phyloP scores from a whole-genome alignment of 2,888 invertebrate species.

The Lepidochrysops patricia region DNA sequence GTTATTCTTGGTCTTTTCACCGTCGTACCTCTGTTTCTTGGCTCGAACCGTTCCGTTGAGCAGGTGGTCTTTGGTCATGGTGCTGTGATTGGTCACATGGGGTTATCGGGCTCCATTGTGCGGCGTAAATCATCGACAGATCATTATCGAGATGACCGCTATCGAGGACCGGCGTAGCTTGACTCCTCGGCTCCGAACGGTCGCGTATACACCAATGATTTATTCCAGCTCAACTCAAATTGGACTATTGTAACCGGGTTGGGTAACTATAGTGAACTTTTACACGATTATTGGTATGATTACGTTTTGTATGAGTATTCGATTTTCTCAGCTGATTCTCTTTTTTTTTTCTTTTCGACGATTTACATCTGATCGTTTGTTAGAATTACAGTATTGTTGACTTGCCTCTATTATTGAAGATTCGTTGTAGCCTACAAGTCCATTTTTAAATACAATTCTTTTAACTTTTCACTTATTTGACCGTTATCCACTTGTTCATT shows the following conservation, averaged over 20 bases:
- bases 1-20: constrained; percentile 1
- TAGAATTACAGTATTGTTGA: constrained; percentile 68
- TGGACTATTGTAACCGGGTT: constrained; percentile 61
- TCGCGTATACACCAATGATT: constrained; percentile 39
- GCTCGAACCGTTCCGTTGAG: constrained; percentile 50
- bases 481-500: not conserved
- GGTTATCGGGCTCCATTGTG: constrained; percentile 61
- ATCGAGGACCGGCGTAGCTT: constrained; percentile 36
- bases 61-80: constrained; percentile 64
- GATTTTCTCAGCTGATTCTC: constrained; percentile 63
- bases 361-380: constrained; percentile 39
- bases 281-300: constrained; percentile 70
- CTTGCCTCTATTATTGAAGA: constrained; percentile 56
- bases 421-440: constrained; percentile 19
- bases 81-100: constrained; percentile 65
- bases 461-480: not conserved
- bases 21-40: constrained; percentile 36
- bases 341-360: constrained; percentile 37
- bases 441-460: not conserved
- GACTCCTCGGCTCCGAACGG: constrained; percentile 38
- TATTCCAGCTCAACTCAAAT: constrained; percentile 34
- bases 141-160: constrained; percentile 69
- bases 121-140: constrained; percentile 69
- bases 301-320: constrained; percentile 71
- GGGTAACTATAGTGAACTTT: constrained; percentile 70